Conservation (phyloP, 2,888 invertebrate genomes). For the Noctuana brunneofusca region DNA sequence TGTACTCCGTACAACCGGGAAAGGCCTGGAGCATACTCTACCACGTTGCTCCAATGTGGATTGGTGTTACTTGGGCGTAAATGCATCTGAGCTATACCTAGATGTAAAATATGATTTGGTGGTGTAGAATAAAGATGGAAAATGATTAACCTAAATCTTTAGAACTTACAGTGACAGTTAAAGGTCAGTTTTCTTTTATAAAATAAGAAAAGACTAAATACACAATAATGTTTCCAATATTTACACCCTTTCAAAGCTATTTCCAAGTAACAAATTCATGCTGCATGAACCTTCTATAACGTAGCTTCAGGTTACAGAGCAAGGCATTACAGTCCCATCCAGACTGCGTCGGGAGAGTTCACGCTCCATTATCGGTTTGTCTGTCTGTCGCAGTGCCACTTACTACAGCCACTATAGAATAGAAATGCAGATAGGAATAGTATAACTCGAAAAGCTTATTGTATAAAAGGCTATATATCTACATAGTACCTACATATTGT, state of each 20-base stretch:
- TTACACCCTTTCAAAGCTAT: not conserved
- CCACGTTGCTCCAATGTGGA: too few species aligned
- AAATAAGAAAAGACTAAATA: too few species aligned
- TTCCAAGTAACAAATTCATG: not conserved
- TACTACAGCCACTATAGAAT: conserved; percentile 5
- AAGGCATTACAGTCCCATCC: conserved; percentile 41
- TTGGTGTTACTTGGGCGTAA: too few species aligned
- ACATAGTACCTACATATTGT: too few species aligned
- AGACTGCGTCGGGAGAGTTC: conserved; percentile 63
- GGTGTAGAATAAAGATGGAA: too few species aligned
- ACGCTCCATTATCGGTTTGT: conserved; percentile 66
- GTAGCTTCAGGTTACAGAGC: conserved; percentile 23
- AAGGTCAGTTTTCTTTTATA: too few species aligned
- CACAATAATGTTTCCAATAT: not conserved
- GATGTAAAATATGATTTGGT: too few species aligned
- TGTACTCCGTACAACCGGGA: too few species aligned
- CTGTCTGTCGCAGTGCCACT: conserved; percentile 33
- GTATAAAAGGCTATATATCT: not conserved
- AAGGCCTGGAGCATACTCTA: too few species aligned
- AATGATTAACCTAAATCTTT: too few species aligned
- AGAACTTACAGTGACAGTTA: too few species aligned
- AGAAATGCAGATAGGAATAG: not conserved
- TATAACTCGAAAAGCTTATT: not conserved
- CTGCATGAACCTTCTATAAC: not conserved
- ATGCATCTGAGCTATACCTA: too few species aligned